These are phyloP conservation scores for Scomber japonicus DNA, from an alignment of 2,113 vertebrate genomes.

Conservation along the genomic window DNA sequence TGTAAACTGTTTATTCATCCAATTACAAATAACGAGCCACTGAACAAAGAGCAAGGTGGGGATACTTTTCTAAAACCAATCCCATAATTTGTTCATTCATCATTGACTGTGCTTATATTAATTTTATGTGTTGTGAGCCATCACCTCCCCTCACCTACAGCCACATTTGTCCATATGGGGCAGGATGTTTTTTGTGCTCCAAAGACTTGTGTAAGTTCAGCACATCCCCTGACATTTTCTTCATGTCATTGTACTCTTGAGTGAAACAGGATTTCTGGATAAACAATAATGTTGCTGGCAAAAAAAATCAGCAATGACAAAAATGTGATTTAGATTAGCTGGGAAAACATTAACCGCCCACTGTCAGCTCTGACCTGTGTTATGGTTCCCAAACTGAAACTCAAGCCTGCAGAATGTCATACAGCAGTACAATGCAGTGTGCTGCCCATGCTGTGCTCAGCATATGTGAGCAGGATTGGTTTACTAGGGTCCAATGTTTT, in stretches of 20 bases:
- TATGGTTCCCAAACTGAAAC: constrained; percentile 77
- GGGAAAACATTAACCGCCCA: constrained; percentile 30
- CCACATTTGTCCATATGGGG: constrained; percentile 63
- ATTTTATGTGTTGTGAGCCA: constrained; percentile 3
- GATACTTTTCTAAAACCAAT: constrained; percentile 21
- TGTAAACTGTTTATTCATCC: constrained; percentile 64
- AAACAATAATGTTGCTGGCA: neutral
- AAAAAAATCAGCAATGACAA: constrained; percentile 33
- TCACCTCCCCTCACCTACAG: constrained; percentile 16
- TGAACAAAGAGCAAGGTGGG: constrained; percentile 26
- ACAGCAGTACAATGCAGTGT: constrained; percentile 73
- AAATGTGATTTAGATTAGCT: constrained; percentile 62
- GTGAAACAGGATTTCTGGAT: constrained; percentile 5
- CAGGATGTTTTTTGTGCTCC: constrained; percentile 40
- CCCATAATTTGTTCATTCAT: constrained; percentile 40
- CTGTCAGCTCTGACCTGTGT: constrained; percentile 49
- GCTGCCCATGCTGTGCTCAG: constrained; percentile 72
- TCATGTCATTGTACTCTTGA: neutral
- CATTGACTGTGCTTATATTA: constrained; percentile 45
- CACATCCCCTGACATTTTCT: constrained; percentile 47
- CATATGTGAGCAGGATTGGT: constrained; percentile 80
- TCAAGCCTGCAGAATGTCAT: constrained; percentile 71
- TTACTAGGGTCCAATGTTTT: constrained; percentile 80
- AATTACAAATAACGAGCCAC: constrained; percentile 59
- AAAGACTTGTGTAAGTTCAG: constrained; percentile 53